Base-by-base conservation (phyloP, 1,140 invertebrate species). In the Micrasema longulum region DNA sequence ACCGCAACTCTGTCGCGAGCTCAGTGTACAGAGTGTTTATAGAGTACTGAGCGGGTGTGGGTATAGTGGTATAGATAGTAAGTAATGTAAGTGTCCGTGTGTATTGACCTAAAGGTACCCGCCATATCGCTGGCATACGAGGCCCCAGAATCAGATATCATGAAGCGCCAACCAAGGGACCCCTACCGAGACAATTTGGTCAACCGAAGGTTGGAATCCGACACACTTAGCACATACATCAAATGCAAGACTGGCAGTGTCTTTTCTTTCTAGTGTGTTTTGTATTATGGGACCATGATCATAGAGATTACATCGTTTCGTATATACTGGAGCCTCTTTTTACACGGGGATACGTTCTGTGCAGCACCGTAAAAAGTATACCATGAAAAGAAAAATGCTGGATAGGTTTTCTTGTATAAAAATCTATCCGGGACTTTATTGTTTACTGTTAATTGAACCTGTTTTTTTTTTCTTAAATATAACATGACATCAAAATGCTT, bases 81-180 rank as follows among this genome's bases (percentile, higher is more conserved):
- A 53, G 65, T 35, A 50, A 53, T 52, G 65, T 45, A 67, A 53
- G 62, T 74, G 73, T 76, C 60, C 52, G 71, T 77, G 76, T 80
- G 77, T 78, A 79, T 80, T 85, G 82, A 82, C 81, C 80, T 78
- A 47, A 86, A 94, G 93, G 92, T 96, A 88, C 95, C 95, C 85
- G 95, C 95, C 88, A 97, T 97, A 89, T 97, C 95, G 84, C 89
- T 97, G 88, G 95, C 95, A 87, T 97, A 97, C 88, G 96, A 97
- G 89, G 91, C 93, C 86, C 93, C 95, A 82, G 96, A 97, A 88
- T 93, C 91, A 81, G 95, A 97, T 90, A 97, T 97, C 87, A 97
- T 97, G 95, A 97, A 97, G 91, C 89, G 95, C 81, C 91, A 93
- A 88, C 95, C 96, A 77, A 90, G 95, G 87, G 92, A 97, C 88